Base-by-base conservation (phyloP, 2,888 invertebrate genomes). In the Neelides folsomi region DNA sequence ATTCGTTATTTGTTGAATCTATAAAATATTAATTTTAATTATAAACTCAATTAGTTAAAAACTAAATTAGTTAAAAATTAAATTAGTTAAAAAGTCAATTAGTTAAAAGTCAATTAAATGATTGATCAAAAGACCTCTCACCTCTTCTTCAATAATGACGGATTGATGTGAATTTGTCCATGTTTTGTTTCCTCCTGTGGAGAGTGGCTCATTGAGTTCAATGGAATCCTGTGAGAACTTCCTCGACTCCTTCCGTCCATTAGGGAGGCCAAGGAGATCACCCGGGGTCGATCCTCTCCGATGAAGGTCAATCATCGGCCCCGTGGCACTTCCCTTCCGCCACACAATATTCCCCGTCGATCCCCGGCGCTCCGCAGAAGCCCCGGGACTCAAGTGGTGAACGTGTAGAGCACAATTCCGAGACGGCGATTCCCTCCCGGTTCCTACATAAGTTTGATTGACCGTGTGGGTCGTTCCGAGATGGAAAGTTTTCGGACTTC, bases 141-240 rank as follows among this genome's bases (percentile, higher is more conserved):
- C 63, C 59, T 62, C 65, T 52, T 63, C 63, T 44, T 65, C 65
- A 20, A 60, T 53, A 56, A 65, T 65, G n/a, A 59, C 56, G n/a
- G 55, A 47, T 34, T 41, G 42, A 18, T 45, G 20, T 36, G 49
- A 45, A 37, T 46, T 53, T 18, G 47, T 55, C 62, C 62, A 62
- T 1, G 52, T 48, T 38, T 58, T 60, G n/a, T 48, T 51, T 1
- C 52, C 55, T 15, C 45, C 15, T 5, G 51, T 27, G 13, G 37
- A 38, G 8, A 52, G 20, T 1, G 59, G 57, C 41, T 59, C 60
- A 46, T 56, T 61, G 3, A 63, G 46, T 46, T 65, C 65, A 51
- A 65, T 65, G 12, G 65, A 65, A 45, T 65, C 65, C 12, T 60
- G 60, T 1, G 63, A 63, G 47, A 63, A 64, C 42, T 64, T 64